These are phyloP conservation scores for Heliconius hortense DNA, from an alignment of 2,888 invertebrate genomes.

Conservation along the genomic window DNA sequence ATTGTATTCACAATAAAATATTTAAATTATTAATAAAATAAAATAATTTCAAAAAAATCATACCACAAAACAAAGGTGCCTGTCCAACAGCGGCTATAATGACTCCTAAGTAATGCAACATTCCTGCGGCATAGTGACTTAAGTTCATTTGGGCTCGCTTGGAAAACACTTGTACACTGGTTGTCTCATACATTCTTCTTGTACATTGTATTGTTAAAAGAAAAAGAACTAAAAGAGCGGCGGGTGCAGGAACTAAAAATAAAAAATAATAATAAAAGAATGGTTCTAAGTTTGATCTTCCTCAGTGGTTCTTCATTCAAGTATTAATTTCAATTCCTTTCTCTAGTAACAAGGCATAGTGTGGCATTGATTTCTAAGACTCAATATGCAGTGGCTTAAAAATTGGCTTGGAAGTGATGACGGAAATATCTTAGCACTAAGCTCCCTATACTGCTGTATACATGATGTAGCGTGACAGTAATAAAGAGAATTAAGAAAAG, in stretches of 20 bases:
- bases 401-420: too few species aligned
- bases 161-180: constrained; percentile 90
- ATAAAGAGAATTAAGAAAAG: too few species aligned
- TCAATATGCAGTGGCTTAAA: too few species aligned
- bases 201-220: constrained; percentile 86
- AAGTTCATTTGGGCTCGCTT: constrained; percentile 89
- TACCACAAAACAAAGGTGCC: constrained; percentile 85
- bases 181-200: constrained; percentile 91
- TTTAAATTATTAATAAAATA: not conserved
- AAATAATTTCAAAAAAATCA: constrained; percentile 38
- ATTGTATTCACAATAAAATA: not conserved
- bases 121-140: constrained; percentile 88
- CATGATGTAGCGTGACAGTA: too few species aligned
- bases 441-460: too few species aligned
- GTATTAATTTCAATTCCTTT: too few species aligned
- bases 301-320: too few species aligned
- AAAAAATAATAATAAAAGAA: too few species aligned
- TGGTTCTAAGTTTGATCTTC: too few species aligned
- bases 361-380: too few species aligned
- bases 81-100: constrained; percentile 85
- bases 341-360: too few species aligned
- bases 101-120: constrained; percentile 88
- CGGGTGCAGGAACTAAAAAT: constrained; percentile 79
- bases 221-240: constrained; percentile 82
- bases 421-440: too few species aligned